These are phyloP conservation scores for Beaufortia kweichowensis DNA, from an alignment of 2,113 vertebrate species.

Conservation along the genomic window DNA sequence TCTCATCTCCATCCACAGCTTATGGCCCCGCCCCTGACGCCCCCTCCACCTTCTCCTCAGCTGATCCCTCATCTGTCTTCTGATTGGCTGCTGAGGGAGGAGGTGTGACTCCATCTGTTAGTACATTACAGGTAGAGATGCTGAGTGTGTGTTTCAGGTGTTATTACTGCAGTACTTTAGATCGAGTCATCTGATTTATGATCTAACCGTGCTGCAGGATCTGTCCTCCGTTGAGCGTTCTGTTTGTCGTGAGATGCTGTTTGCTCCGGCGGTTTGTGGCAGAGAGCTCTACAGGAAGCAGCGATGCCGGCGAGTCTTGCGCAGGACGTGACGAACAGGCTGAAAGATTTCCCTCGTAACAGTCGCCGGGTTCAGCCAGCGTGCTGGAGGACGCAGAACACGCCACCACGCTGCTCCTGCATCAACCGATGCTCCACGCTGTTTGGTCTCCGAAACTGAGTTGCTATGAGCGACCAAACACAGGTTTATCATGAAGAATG, in stretches of 20 bases:
- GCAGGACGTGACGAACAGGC: slow-evolving; percentile 88
- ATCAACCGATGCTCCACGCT: slow-evolving; percentile 97
- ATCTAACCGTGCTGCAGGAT: slow-evolving; percentile 22
- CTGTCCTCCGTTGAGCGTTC: slow-evolving; percentile 63
- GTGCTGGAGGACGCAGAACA: slow-evolving; percentile 94
- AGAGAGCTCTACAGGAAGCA: slow-evolving; percentile 79
- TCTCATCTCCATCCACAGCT: slow-evolving; percentile 69
- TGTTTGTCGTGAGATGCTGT: slow-evolving; percentile 34
- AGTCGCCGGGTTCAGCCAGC: slow-evolving; percentile 88
- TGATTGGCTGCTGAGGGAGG: slow-evolving; percentile 41
- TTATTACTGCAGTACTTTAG: no score
- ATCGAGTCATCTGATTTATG: background rate
- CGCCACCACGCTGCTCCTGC: slow-evolving; percentile 90
- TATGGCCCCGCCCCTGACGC: slow-evolving; percentile 3
- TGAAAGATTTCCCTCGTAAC: slow-evolving; percentile 97
- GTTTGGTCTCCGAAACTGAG: slow-evolving; percentile 97
- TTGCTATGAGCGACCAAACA: slow-evolving; percentile 98
- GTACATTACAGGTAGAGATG: background rate
- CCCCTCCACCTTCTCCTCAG: slow-evolving; percentile 57
- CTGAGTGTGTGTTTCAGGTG: no score
- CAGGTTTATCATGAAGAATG: slow-evolving; percentile 90
- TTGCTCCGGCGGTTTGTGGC: slow-evolving; percentile 51
- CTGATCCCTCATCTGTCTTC: slow-evolving; percentile 60
- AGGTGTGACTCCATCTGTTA: slow-evolving; percentile 59
- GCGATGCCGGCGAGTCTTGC: slow-evolving; percentile 82